Percentiles rank a stretch among this genome's conserved stretches.
phyloP scores from a whole-genome alignment of 1,140 invertebrate genomes.

The Ditylenchus dipsaci region DNA sequence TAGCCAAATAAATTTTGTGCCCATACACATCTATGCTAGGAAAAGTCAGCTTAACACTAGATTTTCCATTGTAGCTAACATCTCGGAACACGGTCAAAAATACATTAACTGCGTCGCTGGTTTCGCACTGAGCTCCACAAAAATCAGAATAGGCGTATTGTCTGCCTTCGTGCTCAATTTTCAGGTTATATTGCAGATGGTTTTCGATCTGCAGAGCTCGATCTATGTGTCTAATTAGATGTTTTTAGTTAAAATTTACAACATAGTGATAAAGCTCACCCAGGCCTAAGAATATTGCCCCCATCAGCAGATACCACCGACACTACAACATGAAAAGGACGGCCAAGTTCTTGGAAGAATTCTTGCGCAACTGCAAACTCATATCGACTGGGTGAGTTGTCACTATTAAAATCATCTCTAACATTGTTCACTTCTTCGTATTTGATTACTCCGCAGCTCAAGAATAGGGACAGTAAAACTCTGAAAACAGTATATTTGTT shows the following conservation, averaged over 20 bases:
- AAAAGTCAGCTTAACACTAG: conserved; percentile 55
- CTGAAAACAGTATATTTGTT: background rate
- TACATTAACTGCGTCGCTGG: conserved; percentile 54
- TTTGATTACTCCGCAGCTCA: background rate
- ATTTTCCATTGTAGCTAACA: conserved; percentile 46
- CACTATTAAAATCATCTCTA: conserved; percentile 20
- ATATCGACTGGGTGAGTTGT: conserved; percentile 11
- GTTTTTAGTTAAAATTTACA: background rate
- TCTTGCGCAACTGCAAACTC: conserved; percentile 52
- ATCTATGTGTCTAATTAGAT: conserved; percentile 50
- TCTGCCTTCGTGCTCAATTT: conserved; percentile 47
- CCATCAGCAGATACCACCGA: conserved; percentile 49
- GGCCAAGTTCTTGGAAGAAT: conserved; percentile 40
- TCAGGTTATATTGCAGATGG: conserved; percentile 54
- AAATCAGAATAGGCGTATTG: conserved; percentile 53
- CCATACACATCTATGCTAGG: conserved; percentile 55
- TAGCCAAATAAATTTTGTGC: conserved; percentile 53
- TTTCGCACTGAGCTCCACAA: conserved; percentile 57
- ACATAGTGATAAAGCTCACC: conserved; percentile 1
- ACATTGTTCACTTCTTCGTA: conserved; percentile 1
- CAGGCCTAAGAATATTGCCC: conserved; percentile 45
- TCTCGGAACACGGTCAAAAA: conserved; percentile 54
- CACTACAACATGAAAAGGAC: conserved; percentile 54
- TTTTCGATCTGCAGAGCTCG: conserved; percentile 53
- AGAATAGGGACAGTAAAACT: background rate